Evolutionary conservation across 2,113 vertebrate genomes (phyloP), one percentile per base, ranked within the genome.

Genomic region (Chloroceryle aenea): DNA sequence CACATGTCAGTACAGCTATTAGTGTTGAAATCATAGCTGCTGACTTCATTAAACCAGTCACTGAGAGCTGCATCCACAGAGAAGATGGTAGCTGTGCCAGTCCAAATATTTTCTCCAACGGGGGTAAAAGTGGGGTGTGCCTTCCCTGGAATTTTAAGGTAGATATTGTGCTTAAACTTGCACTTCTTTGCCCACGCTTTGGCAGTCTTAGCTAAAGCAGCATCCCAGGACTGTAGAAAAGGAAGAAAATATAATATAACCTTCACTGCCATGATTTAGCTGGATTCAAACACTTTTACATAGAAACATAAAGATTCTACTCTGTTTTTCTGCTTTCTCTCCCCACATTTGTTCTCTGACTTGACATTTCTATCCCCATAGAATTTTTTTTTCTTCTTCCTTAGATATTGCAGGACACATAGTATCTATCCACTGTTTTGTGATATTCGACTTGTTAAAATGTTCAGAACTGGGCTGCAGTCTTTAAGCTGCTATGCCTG

Each of bases 71-170:
- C 5, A 34, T 43, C 92, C 73, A 97, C 92, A 26, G 97, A 98
- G 75, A 98, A 98, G 34, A 89, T 62, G 77, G 7, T 78, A 63
- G 96, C 87, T 59, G 90, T 97, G 71, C 97, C 98, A 14, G 96
- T 94, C 97, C 98, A 98, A 47, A 98, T 98, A 74, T 98, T 98
- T 97, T 98, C 98, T 89, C 98, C 98, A 78, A 98, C 64, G 42
- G 40, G 5, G 38, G 25, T 45, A 90, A 98, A 98, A 32, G 10
- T 82, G 72, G 98, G 97, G 61, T 98, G 98, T 73, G 87, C 63
- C 91, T 94, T 97, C 7, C 77, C 11, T 5, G 20, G 25, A 4
- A 73, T 34, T 91, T 97, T n/a, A 82, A 98, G 96, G 72, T 98
- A 79, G 53, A 0, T 38, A 30, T 98, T 98, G 87, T 81, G 96